phyloP scores from a whole-genome alignment of 1,140 invertebrate species.

The Ridgeia piscesae region DNA sequence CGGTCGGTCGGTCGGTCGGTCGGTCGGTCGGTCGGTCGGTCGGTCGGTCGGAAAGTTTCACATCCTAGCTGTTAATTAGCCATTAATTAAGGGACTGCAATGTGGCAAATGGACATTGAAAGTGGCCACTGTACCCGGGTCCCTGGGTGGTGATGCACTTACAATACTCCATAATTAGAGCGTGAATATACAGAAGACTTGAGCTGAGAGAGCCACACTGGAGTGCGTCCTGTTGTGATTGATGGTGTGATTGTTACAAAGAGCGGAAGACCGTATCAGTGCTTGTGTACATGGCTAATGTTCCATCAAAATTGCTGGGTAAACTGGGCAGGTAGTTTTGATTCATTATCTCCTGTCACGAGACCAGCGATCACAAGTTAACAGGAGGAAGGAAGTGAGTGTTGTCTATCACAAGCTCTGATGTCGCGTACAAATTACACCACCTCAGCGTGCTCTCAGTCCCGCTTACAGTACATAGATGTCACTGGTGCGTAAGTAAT shows the following conservation, averaged over 20 bases:
- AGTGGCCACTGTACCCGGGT: no score
- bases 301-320: not conserved
- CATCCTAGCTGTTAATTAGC: no score
- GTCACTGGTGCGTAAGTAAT: not conserved
- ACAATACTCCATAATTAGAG: no score
- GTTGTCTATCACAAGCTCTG: not conserved
- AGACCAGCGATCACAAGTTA: not conserved
- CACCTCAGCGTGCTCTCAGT: not conserved
- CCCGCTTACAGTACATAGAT: not conserved
- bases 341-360: not conserved
- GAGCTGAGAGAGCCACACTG: not conserved
- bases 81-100: no score
- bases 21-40: no score
- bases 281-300: not conserved
- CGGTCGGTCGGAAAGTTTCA: no score
- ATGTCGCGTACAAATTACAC: not conserved
- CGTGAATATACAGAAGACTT: not conserved
- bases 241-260: not conserved
- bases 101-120: no score
- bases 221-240: not conserved
- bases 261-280: not conserved
- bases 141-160: no score
- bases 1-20: no score
- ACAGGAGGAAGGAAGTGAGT: not conserved
- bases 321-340: not conserved